These are phyloP conservation scores for Boleophthalmus pectinirostris DNA, from an alignment of 2,113 vertebrate species.

Conservation along the genomic window DNA sequence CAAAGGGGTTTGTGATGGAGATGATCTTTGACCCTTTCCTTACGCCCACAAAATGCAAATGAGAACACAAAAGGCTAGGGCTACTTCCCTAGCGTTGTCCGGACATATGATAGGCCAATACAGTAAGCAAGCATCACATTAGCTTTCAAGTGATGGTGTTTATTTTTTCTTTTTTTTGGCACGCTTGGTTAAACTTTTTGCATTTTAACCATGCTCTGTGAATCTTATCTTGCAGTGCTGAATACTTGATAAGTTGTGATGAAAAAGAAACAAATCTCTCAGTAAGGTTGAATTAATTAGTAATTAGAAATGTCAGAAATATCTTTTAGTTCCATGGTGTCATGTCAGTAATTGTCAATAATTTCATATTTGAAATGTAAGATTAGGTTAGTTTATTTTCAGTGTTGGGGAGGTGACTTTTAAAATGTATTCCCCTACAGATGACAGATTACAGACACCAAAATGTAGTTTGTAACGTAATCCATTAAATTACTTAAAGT, in stretches of 20 bases:
- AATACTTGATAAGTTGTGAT: background rate
- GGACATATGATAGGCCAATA: conserved; percentile 3
- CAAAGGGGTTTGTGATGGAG: conserved; percentile 81
- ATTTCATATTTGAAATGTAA: too few species aligned
- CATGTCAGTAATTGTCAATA: too few species aligned
- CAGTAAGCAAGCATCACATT: background rate
- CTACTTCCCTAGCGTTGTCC: conserved; percentile 33
- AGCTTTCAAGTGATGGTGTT: background rate
- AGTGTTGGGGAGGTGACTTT: too few species aligned
- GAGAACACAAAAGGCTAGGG: conserved; percentile 66
- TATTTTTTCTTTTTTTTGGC: too few species aligned
- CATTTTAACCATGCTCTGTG: background rate
- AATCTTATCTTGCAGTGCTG: background rate
- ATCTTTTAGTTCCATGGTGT: too few species aligned
- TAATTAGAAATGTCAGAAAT: too few species aligned
- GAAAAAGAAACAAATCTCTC: background rate
- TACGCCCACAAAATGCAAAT: conserved; percentile 85
- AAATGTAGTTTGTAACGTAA: too few species aligned
- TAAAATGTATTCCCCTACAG: too few species aligned
- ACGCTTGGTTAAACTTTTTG: background rate
- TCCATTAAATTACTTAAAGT: too few species aligned
- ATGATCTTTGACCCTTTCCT: conserved; percentile 79
- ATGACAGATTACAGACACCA: too few species aligned
- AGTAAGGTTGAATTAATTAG: background rate
- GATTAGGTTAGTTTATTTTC: too few species aligned